Percentiles rank a stretch among this genome's conserved stretches.
phyloP scores from a whole-genome alignment of 2,888 invertebrate genomes.

The Pristionchus mayeri region DNA sequence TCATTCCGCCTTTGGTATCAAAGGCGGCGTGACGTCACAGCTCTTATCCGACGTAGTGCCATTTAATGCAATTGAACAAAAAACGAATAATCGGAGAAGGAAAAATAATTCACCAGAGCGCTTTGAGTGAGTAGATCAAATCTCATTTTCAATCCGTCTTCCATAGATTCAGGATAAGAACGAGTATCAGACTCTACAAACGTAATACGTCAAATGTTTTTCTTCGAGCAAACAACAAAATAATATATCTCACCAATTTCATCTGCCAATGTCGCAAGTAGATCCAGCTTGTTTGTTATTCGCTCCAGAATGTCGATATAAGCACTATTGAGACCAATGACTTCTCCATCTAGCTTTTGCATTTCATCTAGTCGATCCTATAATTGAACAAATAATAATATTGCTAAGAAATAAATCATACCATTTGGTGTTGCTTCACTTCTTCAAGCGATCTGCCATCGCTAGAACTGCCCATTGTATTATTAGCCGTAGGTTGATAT shows the following conservation, averaged over 20 bases:
- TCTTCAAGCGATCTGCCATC: slow-evolving; percentile 1
- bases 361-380: slow-evolving; percentile 46
- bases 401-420: not conserved
- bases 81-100: not conserved
- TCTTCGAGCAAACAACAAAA: not conserved
- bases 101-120: slow-evolving; percentile 9
- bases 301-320: slow-evolving; percentile 40
- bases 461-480: not conserved
- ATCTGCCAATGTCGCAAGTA: slow-evolving; percentile 12
- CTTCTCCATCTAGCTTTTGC: slow-evolving; percentile 18
- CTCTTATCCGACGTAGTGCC: too few relatives aligned
- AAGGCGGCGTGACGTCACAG: too few relatives aligned
- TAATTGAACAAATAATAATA: not conserved
- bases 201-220: not conserved
- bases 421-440: not conserved
- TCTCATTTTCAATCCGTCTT: not conserved
- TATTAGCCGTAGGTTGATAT: not conserved
- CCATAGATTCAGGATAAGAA: not conserved
- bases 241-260: slow-evolving; percentile 6
- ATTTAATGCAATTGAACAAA: too few relatives aligned
- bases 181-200: not conserved
- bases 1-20: too few relatives aligned
- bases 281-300: slow-evolving; percentile 18
- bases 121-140: slow-evolving; percentile 22
- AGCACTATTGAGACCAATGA: not conserved